Percentiles rank a stretch among this genome's conserved stretches.
Conservation (phyloP, 2,113 vertebrate species). For the Odocoileus hemionus region DNA sequence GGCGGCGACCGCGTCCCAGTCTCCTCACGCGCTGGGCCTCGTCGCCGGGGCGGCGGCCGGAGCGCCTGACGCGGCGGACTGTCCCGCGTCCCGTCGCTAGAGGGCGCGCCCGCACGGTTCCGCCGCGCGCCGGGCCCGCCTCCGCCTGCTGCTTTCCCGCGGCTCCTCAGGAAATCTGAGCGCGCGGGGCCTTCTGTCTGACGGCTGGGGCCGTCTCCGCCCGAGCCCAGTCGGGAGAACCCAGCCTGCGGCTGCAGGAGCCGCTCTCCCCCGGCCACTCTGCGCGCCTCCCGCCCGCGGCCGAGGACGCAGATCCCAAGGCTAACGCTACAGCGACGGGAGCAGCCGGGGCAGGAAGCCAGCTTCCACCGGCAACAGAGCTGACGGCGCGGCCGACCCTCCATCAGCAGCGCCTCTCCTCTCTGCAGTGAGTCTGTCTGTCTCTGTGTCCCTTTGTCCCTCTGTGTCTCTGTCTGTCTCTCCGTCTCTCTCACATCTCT, state of each 20-base stretch:
- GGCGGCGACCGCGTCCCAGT: too few species aligned
- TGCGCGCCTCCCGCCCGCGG: neutral
- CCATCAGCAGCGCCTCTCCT: accelerated
- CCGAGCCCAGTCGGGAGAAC: neutral
- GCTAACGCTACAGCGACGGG: neutral
- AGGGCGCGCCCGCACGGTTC: slow-evolving; percentile 76
- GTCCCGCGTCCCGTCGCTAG: slow-evolving; percentile 78
- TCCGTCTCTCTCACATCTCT: too few species aligned
- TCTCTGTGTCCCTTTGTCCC: neutral
- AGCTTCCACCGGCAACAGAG: neutral
- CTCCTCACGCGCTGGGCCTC: too few species aligned
- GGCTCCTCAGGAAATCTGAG: too few species aligned
- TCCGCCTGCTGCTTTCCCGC: too few species aligned
- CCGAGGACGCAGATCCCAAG: neutral
- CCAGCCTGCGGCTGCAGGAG: neutral
- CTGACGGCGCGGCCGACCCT: neutral
- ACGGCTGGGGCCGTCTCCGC: neutral
- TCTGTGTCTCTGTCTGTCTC: too few species aligned
- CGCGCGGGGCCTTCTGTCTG: neutral
- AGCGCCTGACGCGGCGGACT: too few species aligned
- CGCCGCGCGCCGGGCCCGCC: neutral
- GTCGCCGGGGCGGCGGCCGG: too few species aligned
- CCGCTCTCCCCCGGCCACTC: neutral
- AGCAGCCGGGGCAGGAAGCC: accelerated
- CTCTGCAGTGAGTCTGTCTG: accelerated